A percentile compares a stretch with the other conserved stretches of the same genome.
These are phyloP conservation scores for Sylvilagus floridanus DNA, from an alignment of 2,797 vertebrate species.

Conservation along the genomic window DNA sequence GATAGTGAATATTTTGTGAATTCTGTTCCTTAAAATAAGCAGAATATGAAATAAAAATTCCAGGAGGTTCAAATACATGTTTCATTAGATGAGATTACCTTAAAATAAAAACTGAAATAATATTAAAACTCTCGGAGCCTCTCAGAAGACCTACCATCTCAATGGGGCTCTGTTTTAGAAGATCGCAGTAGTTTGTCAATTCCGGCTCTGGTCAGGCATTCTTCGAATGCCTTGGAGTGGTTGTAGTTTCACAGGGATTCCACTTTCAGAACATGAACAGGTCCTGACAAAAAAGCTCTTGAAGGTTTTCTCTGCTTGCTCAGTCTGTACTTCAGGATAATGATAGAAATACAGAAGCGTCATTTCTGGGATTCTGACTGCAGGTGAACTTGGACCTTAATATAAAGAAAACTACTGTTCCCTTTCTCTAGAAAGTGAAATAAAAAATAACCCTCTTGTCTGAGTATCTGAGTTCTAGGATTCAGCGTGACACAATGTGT, in stretches of 20 bases:
- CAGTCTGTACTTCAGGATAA: background rate
- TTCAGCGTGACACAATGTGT: background rate
- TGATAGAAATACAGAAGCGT: background rate
- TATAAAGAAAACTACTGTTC: background rate
- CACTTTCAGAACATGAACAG: background rate
- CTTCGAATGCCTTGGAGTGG: conserved; percentile 39
- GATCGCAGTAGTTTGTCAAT: background rate
- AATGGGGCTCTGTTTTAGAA: background rate
- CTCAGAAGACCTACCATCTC: conserved; percentile 3
- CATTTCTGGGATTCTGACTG: background rate
- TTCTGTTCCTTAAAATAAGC: background rate
- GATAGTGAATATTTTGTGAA: background rate
- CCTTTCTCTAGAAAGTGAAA: conserved; percentile 34
- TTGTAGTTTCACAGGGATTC: conserved; percentile 26
- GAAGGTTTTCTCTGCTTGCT: background rate
- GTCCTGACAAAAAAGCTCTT: background rate
- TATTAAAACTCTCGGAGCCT: conserved; percentile 31
- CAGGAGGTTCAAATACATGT: conserved; percentile 24
- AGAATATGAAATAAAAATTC: background rate
- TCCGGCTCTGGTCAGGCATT: conserved; percentile 49
- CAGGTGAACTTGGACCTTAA: background rate
- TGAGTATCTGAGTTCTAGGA: background rate
- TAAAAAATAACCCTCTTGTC: background rate
- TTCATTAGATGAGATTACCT: background rate
- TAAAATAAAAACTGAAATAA: conserved; percentile 19